Base-by-base conservation (phyloP, 1,140 invertebrate species). In the Venturia canescens region DNA sequence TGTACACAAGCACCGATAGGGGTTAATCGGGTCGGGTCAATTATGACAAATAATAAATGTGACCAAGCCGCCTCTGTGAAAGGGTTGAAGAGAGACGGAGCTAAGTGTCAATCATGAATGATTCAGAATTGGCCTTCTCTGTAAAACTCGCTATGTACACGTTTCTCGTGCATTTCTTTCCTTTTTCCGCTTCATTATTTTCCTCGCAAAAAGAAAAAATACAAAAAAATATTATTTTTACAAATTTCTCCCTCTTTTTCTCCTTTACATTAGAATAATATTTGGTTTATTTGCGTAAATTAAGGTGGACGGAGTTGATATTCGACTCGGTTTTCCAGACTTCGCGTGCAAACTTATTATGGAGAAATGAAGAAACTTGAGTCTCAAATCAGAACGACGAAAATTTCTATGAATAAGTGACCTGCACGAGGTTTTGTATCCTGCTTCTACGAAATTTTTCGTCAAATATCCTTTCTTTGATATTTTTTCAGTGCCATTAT, bases 1-100 rank as follows among this genome's bases (percentile, higher is more conserved):
- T 57, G 21, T 66, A 66, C 27, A 66, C 23, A 27, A 66, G 60
- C 21, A 6, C 23, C 60, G n/a, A 66, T 66, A n/a, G 48, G 71
- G 71, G 71, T 74, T 74, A 74, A 74, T 74, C 38, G 38, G 38
- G 21, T 48, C 71, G 48, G 48, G 71, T 74, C 71, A 74, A 74
- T 74, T 74, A 74, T 74, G 38, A 74, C 26, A n/a, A 50, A 48
- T 74, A 74, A 74, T 74, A 15, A 74, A 50, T 74, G n/a, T n/a
- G n/a, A 50, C 31, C 23, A n/a, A n/a, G 23, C 21, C 1, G 60
- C 23, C 60, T 60, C 23, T 9, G 53, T 15, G 23, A 74, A 23
- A 27, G 60, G 4, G 38, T 11, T 11, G 38, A 13, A 44, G 13
- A 44, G 38, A 44, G 38, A 44, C 38, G 11, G 38, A 44, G 38